Evolutionary conservation across 1,140 invertebrate species (phyloP), one percentile per base, ranked within the genome.

Genomic region (Panulirus ornatus): DNA sequence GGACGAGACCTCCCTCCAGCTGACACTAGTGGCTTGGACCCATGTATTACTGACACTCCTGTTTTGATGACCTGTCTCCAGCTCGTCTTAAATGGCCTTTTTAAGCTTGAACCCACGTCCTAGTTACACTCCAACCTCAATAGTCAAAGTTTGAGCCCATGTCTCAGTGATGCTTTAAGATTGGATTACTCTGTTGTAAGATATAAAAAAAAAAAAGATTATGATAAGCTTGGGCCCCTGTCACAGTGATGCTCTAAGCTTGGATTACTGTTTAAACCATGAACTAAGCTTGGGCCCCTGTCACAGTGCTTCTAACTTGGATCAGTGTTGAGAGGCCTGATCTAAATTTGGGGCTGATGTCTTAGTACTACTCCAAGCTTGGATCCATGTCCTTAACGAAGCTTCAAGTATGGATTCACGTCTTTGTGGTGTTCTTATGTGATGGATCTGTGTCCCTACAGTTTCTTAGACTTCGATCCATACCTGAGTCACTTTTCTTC

Each of bases 1-100:
- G 87, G 87, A 71, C 79, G 79, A 81, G 70, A 89, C 87, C 87
- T 82, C 63, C 54, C 47, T 73, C 85, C 87, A 54, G 78, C 63
- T 82, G 70, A 63, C 78, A 78, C 81, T 70, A 79, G 70, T 84
- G 83, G 87, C 79, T 84, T 70, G 70, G n/a, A 63, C 14, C 44
- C 44, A 47, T 63, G 58, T 63, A 0, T 19, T 63, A 63, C n/a
- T 27, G 58, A 63, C 58, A 63, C 58, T 63, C 58, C 58, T 6
- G n/a, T 63, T 27, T 63, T 63, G 58, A n/a, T n/a, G n/a, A n/a
- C n/a, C n/a, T n/a, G n/a, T n/a, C n/a, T n/a, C n/a, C n/a, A n/a
- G n/a, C n/a, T n/a, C n/a, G n/a, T n/a, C n/a, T n/a, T n/a, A n/a
- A n/a, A n/a, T n/a, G n/a, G n/a, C n/a, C n/a, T n/a, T n/a, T n/a